A percentile compares a stretch with the other conserved stretches of the same genome.
Conservation (phyloP, 1,140 invertebrate species). For the Drosophila micromelanica region DNA sequence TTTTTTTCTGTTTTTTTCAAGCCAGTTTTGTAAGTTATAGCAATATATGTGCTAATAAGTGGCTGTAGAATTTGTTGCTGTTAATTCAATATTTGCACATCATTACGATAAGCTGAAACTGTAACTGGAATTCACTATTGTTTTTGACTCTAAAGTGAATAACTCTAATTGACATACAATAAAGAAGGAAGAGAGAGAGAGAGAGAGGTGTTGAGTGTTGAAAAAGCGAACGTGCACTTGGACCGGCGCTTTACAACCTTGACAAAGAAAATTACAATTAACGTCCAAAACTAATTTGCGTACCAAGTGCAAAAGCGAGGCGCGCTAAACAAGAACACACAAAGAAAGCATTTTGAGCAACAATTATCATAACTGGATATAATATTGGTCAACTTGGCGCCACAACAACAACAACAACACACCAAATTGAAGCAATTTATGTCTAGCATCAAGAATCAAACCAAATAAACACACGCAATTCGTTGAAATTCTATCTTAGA, state of each 20-base stretch:
- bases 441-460: constrained; percentile 7
- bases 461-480: constrained; percentile 39
- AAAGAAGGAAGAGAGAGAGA: constrained; percentile 21
- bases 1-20: background rate
- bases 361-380: constrained; percentile 26
- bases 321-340: background rate
- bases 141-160: constrained; percentile 51
- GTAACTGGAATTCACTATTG: constrained; percentile 23
- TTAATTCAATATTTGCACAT: constrained; percentile 70
- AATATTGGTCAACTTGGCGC: constrained; percentile 21
- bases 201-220: background rate
- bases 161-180: constrained; percentile 69
- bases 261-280: constrained; percentile 76
- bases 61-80: constrained; percentile 19
- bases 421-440: constrained; percentile 23
- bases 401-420: background rate
- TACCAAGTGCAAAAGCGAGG: constrained; percentile 28
- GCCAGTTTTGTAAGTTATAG: constrained; percentile 47
- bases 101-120: constrained; percentile 58
- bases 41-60: constrained; percentile 58
- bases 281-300: constrained; percentile 56
- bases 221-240: too few relatives aligned
- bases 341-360: constrained; percentile 17
- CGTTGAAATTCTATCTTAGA: constrained; percentile 28
- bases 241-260: constrained; percentile 52